phyloP scores from a whole-genome alignment of 2,797 vertebrate genomes.

The Artibeus lituratus region DNA sequence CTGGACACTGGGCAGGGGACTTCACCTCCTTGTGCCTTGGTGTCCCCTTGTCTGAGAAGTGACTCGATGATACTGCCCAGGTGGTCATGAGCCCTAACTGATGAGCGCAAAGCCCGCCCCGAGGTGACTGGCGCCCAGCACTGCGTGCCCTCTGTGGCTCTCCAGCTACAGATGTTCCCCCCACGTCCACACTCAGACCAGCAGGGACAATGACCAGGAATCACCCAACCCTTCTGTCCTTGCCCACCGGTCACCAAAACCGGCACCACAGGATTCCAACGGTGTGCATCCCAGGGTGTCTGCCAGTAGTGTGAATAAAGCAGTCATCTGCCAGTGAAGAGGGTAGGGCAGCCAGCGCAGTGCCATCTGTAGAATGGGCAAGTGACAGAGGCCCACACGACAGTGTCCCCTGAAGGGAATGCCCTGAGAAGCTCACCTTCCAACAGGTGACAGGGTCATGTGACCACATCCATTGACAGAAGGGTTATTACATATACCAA shows the following conservation, averaged over 20 bases:
- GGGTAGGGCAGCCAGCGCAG: accelerated
- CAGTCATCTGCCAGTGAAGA: not conserved
- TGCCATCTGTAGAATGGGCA: accelerated
- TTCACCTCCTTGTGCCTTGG: accelerated
- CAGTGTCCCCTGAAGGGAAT: not conserved
- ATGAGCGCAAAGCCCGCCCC: not conserved
- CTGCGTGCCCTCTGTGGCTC: accelerated
- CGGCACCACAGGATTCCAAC: not conserved
- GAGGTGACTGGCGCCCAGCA: accelerated
- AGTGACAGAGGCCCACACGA: not conserved
- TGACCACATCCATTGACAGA: too few relatives aligned
- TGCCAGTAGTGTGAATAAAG: not conserved
- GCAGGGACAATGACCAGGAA: accelerated
- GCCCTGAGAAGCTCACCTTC: not conserved
- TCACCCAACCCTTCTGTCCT: accelerated
- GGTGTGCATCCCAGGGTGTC: not conserved
- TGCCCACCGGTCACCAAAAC: not conserved
- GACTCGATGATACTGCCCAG: not conserved
- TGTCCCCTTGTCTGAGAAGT: not conserved
- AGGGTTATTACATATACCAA: not conserved
- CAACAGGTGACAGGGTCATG: not conserved
- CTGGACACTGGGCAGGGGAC: not conserved
- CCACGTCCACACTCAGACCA: too few relatives aligned
- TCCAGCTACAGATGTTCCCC: accelerated
- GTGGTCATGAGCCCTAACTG: not conserved